Conservation (phyloP, 2,113 vertebrate genomes). For the Cnemophilus loriae region DNA sequence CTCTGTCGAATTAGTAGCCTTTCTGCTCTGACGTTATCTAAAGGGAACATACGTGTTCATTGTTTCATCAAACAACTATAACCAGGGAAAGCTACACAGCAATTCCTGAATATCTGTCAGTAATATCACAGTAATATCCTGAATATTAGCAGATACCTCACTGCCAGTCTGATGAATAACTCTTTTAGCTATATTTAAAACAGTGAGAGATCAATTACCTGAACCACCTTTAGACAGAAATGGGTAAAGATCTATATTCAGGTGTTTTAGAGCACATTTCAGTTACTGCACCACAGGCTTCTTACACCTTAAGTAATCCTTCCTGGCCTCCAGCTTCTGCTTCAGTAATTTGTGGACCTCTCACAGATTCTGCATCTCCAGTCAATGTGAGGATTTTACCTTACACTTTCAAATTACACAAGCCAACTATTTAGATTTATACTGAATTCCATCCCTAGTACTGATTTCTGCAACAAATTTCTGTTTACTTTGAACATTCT, state of each 20-base stretch:
- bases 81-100: neutral
- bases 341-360: neutral
- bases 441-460: neutral
- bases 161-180: neutral
- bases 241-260: neutral
- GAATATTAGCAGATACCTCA: neutral
- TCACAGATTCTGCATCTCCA: neutral
- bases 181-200: neutral
- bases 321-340: neutral
- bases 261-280: neutral
- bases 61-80: neutral
- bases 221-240: neutral
- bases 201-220: neutral
- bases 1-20: neutral
- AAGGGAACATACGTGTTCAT: neutral
- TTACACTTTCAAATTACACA: neutral
- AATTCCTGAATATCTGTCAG: neutral
- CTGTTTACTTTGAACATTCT: neutral
- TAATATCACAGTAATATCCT: too few species aligned
- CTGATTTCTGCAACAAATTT: neutral
- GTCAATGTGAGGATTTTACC: neutral
- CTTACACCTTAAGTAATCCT: neutral
- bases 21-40: neutral
- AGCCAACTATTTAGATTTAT: neutral
- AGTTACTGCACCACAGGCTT: neutral